Evolutionary conservation across 2,113 vertebrate species (phyloP), one percentile per base, ranked within the genome.

Genomic region (Sebastes fasciatus): DNA sequence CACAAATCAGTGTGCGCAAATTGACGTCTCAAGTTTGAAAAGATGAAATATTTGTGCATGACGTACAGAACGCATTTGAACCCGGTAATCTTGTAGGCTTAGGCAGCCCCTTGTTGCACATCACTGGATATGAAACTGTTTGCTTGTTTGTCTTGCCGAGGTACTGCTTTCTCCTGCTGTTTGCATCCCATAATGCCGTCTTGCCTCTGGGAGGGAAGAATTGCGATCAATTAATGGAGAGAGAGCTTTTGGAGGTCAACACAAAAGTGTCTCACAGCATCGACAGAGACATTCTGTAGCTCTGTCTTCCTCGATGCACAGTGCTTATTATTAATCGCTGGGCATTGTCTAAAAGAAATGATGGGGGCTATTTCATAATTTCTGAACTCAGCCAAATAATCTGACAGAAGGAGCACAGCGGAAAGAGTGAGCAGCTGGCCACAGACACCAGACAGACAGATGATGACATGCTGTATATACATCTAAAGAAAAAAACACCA

Each of bases 141-240:
- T 76, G 61, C 88, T 76, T 89, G 76, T 82, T 92, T 83, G 74
- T 90, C 65, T 72, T 54, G 34, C 60, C 67, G 45, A 79, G 82
- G 90, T 87, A 87, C 55, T 40, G 60, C 78, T 88, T 74, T 81
- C 82, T 72, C 52, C 84, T 67, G 80, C 79, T 69, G 82, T 91
- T 87, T 89, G 84, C 74, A 82, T 91, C 80, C 79, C 86, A 80
- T 88, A 89, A 90, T 65, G 5, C 74, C 8, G 4, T 55, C 77
- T 91, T 86, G 91, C 90, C 79, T 86, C 74, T 77, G 84, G 88
- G 90, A 88, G 84, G 84, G 49, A 91, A 83, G 90, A 86, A 90
- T 89, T 89, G 86, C 85, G 93, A 94, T 94, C 92, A 94, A 93
- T 94, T 94, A 93, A 94, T 88, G 91, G 81, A 90, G 77, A 84